Conservation (phyloP, 2,888 invertebrate species). For the Anaspis maculata region DNA sequence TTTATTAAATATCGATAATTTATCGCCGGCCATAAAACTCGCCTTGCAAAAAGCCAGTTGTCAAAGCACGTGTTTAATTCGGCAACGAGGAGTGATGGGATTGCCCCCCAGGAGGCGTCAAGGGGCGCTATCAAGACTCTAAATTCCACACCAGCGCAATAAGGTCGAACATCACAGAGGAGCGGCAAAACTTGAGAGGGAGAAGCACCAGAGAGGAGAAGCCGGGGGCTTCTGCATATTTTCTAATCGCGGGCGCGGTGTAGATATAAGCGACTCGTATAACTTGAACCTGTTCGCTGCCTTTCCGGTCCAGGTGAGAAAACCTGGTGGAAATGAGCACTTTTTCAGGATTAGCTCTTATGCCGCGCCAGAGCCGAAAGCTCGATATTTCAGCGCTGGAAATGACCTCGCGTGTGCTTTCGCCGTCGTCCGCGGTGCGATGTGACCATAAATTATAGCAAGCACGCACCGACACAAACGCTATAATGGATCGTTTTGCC, state of each 20-base stretch:
- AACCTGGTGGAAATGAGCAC: no score
- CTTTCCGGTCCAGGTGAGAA: no score
- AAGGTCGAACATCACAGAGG: no score
- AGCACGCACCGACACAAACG: slow-evolving; percentile 28
- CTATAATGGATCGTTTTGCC: slow-evolving; percentile 31
- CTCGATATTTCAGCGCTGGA: slow-evolving; percentile 20
- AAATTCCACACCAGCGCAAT: slow-evolving; percentile 23
- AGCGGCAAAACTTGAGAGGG: no score
- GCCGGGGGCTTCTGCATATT: no score
- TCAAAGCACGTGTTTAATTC: slow-evolving; percentile 23
- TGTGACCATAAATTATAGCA: slow-evolving; percentile 31
- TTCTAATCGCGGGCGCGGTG: no score
- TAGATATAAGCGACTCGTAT: no score
- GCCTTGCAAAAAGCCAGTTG: slow-evolving; percentile 19
- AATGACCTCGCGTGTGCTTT: slow-evolving; percentile 27
- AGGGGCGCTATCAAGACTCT: slow-evolving; percentile 23
- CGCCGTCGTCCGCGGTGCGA: slow-evolving; percentile 20
- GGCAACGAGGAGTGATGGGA: slow-evolving; percentile 18
- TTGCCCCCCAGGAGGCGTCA: slow-evolving; percentile 23
- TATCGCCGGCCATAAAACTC: slow-evolving; percentile 19
- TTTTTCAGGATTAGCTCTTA: slow-evolving; percentile 20
- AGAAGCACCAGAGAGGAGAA: no score
- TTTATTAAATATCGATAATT: slow-evolving; percentile 19
- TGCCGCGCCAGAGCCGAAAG: slow-evolving; percentile 17
- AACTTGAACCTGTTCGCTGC: no score